Evolutionary conservation across 2,113 vertebrate species (phyloP).

Genomic region (Lathamus discolor): DNA sequence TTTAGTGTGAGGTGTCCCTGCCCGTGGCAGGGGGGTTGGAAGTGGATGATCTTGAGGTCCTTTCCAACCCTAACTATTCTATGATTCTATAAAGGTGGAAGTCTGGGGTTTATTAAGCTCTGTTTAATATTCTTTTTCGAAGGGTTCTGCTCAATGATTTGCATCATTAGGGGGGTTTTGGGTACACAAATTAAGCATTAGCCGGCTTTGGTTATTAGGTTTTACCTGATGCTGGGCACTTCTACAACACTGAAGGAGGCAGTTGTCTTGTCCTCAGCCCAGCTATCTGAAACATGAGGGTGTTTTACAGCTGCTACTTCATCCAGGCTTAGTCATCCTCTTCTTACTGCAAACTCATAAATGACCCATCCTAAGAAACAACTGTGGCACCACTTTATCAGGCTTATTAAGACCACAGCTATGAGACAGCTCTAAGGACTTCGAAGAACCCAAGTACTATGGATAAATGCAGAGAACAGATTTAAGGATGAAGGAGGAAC

Average conservation of each 20-base stretch:
- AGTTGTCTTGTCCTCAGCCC: neutral
- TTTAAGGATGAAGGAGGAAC: neutral
- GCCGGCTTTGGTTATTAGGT: neutral
- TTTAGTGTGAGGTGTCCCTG: too few relatives aligned
- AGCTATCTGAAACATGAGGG: neutral
- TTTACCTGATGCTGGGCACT: neutral
- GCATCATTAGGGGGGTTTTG: rapidly evolving
- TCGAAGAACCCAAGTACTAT: neutral
- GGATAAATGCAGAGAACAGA: neutral
- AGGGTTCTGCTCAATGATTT: neutral
- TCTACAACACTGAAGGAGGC: neutral
- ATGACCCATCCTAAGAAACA: neutral
- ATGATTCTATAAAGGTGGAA: neutral
- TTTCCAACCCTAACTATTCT: too few relatives aligned
- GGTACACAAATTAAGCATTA: neutral
- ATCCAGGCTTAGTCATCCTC: neutral
- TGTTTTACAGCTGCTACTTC: neutral
- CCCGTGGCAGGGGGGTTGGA: too few relatives aligned
- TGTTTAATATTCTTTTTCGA: neutral
- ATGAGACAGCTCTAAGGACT: neutral
- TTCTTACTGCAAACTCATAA: neutral
- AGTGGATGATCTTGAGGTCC: too few relatives aligned
- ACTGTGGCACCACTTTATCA: neutral
- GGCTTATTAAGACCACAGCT: neutral
- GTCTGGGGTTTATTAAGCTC: neutral